Base-by-base conservation (phyloP, 2,113 vertebrate genomes). In the Pyxicephalus adspersus region DNA sequence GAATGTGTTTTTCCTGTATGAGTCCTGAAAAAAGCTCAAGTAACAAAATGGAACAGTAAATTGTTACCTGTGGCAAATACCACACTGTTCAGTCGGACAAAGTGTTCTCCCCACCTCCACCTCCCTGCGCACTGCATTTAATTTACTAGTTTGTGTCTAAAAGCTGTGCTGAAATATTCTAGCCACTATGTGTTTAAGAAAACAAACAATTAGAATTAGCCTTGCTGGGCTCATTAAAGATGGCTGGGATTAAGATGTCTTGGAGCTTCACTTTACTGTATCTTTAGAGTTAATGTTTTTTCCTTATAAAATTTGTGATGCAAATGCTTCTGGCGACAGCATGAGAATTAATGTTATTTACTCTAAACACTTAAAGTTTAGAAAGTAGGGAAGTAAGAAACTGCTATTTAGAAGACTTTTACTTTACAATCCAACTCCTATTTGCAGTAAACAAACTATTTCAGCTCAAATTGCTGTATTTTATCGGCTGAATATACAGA, bases 211-310 rank as follows among this genome's bases (percentile, higher is more conserved):
- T 57, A 34, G 51, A 66, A 55, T 78, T 25, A 58, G n/a, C 57
- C 71, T 74, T 58, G 54, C 71, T 74, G 71, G 71, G 71, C 71
- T 74, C 52, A 60, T 79, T 79, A 79, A 79, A 79, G 50, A 57
- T 79, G 57, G 64, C 70, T n/a, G 55, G 71, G 71, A 74, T 74
- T 70, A 79, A 70, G 31, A 60, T 25, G 54, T 60, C 61, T 79
- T 45, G 34, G 61, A 79, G 77, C 77, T 70, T 57, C 77, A 58
- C 70, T 70, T 70, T 79, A 9, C 64, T 70, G 70, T 60, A 60
- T 58, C 68, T 22, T 3, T 54, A 55, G 55, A 54, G 22, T 55
- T 79, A 79, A 79, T 79, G 77, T 65, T 50, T 60, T 79, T 79
- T 45, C 38, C 15, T 45, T 70, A 45, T 60, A 60, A 68, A 45